These are phyloP conservation scores for Stegastes partitus DNA, from an alignment of 2,113 vertebrate genomes.

Conservation along the genomic window DNA sequence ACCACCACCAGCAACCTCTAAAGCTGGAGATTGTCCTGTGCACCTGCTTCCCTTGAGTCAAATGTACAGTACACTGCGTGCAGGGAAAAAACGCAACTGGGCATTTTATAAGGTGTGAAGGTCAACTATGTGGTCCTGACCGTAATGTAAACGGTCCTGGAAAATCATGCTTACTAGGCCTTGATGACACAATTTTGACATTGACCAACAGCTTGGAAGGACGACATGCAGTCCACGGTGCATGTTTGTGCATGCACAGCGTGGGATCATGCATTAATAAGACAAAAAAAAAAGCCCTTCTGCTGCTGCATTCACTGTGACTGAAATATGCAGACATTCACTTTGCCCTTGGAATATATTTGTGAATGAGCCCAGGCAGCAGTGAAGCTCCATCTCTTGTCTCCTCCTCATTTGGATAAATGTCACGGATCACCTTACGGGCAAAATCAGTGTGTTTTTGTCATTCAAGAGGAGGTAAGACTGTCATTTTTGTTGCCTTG, in stretches of 20 bases:
- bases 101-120: conserved; percentile 42
- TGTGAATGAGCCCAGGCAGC: conserved; percentile 62
- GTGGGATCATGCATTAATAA: background rate
- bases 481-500: conserved; percentile 71
- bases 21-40: conserved; percentile 1
- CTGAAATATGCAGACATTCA: conserved; percentile 38
- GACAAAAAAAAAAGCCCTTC: background rate
- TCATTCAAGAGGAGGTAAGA: conserved; percentile 57
- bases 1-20: background rate
- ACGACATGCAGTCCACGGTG: background rate
- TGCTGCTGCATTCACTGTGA: conserved; percentile 34
- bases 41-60: conserved; percentile 42
- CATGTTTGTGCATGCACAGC: conserved; percentile 1
- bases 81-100: conserved; percentile 18
- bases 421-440: conserved; percentile 57
- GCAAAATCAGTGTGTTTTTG: conserved; percentile 41
- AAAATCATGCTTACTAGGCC: background rate
- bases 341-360: conserved; percentile 75
- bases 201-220: background rate
- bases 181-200: background rate
- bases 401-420: conserved; percentile 56
- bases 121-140: conserved; percentile 24
- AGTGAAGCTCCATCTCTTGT: background rate
- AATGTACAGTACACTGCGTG: conserved; percentile 29
- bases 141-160: background rate